Evolutionary conservation across 2,888 invertebrate species (phyloP), one percentile per base, ranked within the genome.

Genomic region (Resseliella maxima): DNA sequence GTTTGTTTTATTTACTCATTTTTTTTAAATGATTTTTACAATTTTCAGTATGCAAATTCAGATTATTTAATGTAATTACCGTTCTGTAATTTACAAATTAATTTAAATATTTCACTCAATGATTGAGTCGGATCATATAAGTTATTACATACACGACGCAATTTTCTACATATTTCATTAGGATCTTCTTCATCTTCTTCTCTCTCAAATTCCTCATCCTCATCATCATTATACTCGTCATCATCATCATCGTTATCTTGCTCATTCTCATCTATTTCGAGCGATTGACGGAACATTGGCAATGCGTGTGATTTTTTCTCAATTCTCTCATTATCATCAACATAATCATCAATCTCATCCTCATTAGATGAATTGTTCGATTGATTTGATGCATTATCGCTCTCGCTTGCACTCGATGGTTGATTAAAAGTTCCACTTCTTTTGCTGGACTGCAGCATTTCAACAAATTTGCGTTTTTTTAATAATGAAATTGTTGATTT

Each of bases 321-420:
- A n/a, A n/a, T n/a, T n/a, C n/a, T n/a, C n/a, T n/a, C n/a, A 64
- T 64, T 64, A 64, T 64, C 31, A 64, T 64, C 64, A 18, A 64
- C 64, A 15, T 64, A 12, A 64, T 64, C 64, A 64, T 64, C 64
- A 64, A 64, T 64, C 64, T 64, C 64, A 27, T 64, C 64, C 64
- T 64, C 64, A 31, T 64, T 64, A 64, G 64, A 64, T 64, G 64
- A 27, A 64, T 64, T 64, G 64, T 64, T 64, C 24, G 64, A 64
- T 64, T 27, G 64, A 64, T 64, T 64, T 64, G 64, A 64, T 64
- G 6, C 64, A 64, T 64, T 64, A 64, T 64, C 64, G 18, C 64
- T 64, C 64, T 64, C 64, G 64, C 64, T 64, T 18, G 64, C 31
- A 64, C 64, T 64, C 64, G 64, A 64, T 64, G 64, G 64, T 64